Percentiles rank a stretch among this genome's conserved stretches.
These are phyloP conservation scores for Diorhabda sublineata DNA, from an alignment of 1,140 invertebrate species.

Conservation along the genomic window DNA sequence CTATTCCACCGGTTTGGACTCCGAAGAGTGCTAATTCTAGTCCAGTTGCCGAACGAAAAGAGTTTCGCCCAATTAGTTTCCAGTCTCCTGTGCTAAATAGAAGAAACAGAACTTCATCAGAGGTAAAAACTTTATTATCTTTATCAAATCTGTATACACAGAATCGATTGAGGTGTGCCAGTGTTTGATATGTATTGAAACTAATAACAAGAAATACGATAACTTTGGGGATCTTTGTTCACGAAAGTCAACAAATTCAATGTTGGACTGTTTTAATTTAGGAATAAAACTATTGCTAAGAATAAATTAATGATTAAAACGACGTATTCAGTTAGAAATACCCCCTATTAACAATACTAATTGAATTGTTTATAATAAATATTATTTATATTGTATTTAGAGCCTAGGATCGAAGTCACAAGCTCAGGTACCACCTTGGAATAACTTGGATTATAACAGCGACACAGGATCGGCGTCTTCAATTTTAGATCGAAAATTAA, in stretches of 20 bases:
- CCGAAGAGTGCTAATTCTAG: conserved; percentile 63
- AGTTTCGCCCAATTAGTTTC: conserved; percentile 75
- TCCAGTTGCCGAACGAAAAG: conserved; percentile 58
- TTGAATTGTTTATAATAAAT: neutral
- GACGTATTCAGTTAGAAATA: no score
- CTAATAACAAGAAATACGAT: no score
- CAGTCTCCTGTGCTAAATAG: conserved; percentile 64
- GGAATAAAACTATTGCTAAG: no score
- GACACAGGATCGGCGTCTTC: conserved; percentile 38
- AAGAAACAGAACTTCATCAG: conserved; percentile 42
- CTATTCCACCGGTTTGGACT: conserved; percentile 68
- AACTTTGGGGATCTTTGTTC: no score
- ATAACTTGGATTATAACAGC: conserved; percentile 33
- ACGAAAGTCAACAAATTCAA: no score
- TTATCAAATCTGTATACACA: neutral
- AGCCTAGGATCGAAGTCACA: conserved; percentile 22
- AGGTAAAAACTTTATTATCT: conserved; percentile 29
- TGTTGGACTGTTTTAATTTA: no score
- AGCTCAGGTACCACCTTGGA: conserved; percentile 46
- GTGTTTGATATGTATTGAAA: no score
- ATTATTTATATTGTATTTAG: neutral
- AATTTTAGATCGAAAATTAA: conserved; percentile 53
- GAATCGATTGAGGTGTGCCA: no score
- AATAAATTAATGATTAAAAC: no score
- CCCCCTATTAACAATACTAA: neutral